Evolutionary conservation across 2,888 invertebrate species (phyloP).

Genomic region (Xestia c-nigrum): DNA sequence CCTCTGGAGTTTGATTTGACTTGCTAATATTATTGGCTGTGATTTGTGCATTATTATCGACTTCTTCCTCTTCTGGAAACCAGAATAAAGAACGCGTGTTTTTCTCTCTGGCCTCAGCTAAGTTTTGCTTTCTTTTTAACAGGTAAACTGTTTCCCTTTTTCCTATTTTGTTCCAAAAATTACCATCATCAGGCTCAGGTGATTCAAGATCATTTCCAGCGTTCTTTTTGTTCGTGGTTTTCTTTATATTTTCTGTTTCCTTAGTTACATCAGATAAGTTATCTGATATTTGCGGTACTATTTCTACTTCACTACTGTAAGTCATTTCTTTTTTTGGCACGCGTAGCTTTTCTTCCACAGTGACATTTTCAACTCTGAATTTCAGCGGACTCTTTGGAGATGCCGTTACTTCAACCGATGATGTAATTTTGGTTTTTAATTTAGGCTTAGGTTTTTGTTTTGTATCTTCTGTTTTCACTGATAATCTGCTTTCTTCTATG

Average conservation of each 20-base stretch:
- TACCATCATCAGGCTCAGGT: conserved; percentile 86
- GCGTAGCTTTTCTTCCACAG: conserved; percentile 90
- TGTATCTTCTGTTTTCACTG: conserved; percentile 71
- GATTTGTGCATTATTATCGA: conserved; percentile 30
- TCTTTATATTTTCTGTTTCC: conserved; percentile 70
- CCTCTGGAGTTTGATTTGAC: conserved; percentile 5
- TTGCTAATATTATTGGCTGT: conserved; percentile 5
- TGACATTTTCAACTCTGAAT: conserved; percentile 90
- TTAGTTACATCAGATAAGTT: conserved; percentile 61
- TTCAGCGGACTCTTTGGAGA: conserved; percentile 86
- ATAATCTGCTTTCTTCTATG: conserved; percentile 86
- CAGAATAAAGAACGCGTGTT: conserved; percentile 81
- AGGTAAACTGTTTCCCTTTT: conserved; percentile 92
- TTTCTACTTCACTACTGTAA: conserved; percentile 79
- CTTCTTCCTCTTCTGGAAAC: conserved; percentile 80
- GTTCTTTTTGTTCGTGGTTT: conserved; percentile 69
- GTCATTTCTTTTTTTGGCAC: conserved; percentile 82
- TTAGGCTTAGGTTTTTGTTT: conserved; percentile 79
- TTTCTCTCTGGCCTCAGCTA: conserved; percentile 84
- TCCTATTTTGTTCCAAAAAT: conserved; percentile 93
- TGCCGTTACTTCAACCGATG: conserved; percentile 87
- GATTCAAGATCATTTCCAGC: conserved; percentile 72
- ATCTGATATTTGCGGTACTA: conserved; percentile 52
- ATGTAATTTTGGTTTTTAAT: conserved; percentile 89
- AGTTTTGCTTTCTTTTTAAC: conserved; percentile 88